These are phyloP conservation scores for Thelaira solivaga DNA, from an alignment of 2,888 invertebrate genomes.

Conservation along the genomic window DNA sequence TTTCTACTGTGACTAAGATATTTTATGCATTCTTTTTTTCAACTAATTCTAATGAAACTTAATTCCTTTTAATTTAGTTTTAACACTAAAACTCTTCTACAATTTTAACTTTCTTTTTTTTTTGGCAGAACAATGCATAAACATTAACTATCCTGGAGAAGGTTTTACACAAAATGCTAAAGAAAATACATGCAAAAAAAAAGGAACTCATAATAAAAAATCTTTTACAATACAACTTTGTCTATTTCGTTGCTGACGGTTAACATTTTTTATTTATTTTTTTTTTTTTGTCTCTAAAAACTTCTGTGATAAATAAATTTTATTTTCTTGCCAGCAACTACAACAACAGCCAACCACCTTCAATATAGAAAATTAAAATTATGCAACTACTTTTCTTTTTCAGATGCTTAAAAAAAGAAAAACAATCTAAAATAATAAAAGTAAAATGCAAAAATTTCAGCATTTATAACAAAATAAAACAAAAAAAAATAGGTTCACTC, in stretches of 20 bases:
- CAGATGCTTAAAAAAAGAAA: not conserved
- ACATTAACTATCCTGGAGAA: too few species aligned
- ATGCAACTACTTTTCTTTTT: slow-evolving; percentile 22
- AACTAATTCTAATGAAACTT: not conserved
- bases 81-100: not conserved
- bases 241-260: too few species aligned
- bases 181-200: too few species aligned
- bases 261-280: too few species aligned
- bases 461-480: slow-evolving; percentile 2
- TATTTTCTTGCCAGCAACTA: not conserved
- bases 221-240: too few species aligned
- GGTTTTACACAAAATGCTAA: too few species aligned
- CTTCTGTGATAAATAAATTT: slow-evolving; percentile 5
- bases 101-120: not conserved
- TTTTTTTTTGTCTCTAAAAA: not conserved
- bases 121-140: not conserved
- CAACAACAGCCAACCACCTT: not conserved
- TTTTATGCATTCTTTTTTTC: too few species aligned
- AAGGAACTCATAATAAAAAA: too few species aligned
- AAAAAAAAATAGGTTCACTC: not conserved
- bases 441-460: slow-evolving; percentile 1
- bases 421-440: not conserved
- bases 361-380: not conserved
- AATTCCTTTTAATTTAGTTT: not conserved
- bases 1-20: not conserved